Conservation (phyloP, 2,888 invertebrate genomes). For the Acleris literana region DNA sequence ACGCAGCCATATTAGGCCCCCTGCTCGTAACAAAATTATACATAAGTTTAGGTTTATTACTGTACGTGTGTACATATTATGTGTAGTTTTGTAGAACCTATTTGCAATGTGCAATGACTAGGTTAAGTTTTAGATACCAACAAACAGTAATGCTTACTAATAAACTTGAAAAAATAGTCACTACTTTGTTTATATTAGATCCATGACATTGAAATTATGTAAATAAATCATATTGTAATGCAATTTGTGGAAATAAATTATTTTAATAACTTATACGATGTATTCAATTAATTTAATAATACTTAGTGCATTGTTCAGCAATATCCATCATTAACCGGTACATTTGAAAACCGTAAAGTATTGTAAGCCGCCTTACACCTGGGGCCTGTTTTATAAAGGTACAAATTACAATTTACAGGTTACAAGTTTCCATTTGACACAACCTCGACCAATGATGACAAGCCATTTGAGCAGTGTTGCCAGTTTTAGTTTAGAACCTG, state of each 20-base stretch:
- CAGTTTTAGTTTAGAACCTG: too few species aligned
- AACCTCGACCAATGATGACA: too few species aligned
- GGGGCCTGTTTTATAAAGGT: too few species aligned
- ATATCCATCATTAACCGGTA: too few species aligned
- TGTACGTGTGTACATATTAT: constrained; percentile 43
- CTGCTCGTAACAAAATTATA: constrained; percentile 4
- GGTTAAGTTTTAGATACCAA: constrained; percentile 30
- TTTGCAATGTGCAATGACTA: constrained; percentile 45
- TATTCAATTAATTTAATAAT: too few species aligned
- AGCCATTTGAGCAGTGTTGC: too few species aligned
- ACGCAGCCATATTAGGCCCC: too few species aligned
- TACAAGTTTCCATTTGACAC: too few species aligned
- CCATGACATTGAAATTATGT: constrained; percentile 51
- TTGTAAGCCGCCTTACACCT: too few species aligned
- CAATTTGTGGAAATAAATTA: constrained; percentile 55
- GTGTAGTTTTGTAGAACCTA: constrained; percentile 45
- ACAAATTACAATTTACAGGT: too few species aligned
- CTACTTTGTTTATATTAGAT: constrained; percentile 36
- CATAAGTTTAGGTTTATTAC: constrained; percentile 10
- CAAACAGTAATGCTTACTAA: constrained; percentile 25
- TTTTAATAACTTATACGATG: constrained; percentile 39
- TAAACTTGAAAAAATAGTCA: constrained; percentile 41
- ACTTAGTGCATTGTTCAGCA: too few species aligned
- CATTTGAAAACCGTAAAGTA: too few species aligned
- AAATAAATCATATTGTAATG: constrained; percentile 56